These are phyloP conservation scores for Dryoscopus gambensis DNA, from an alignment of 2,113 vertebrate species.

Conservation along the genomic window DNA sequence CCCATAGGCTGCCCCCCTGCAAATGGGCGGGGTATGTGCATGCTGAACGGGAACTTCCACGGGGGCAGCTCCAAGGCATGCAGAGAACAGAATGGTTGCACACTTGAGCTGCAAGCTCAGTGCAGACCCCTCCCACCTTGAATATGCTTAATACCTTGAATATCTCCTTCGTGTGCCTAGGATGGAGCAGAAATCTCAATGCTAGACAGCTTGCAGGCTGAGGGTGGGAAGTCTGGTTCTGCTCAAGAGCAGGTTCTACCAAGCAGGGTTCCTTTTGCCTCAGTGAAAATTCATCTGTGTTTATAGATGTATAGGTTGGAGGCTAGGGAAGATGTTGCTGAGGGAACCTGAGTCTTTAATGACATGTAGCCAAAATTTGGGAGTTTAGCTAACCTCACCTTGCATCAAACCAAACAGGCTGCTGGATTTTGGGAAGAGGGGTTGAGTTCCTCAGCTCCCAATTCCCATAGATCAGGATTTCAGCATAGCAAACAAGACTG, in stretches of 20 bases:
- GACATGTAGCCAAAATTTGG: neutral
- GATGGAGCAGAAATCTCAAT: neutral
- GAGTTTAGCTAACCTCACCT: neutral
- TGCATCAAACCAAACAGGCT: neutral
- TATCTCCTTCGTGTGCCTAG: neutral
- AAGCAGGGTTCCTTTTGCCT: neutral
- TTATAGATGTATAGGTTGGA: neutral
- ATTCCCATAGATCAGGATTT: neutral
- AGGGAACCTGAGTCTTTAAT: neutral
- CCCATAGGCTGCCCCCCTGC: neutral
- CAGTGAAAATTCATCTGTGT: neutral
- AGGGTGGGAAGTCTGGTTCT: neutral
- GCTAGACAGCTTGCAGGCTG: neutral
- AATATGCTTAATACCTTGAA: neutral
- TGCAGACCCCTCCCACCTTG: neutral
- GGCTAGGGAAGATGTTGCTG: neutral
- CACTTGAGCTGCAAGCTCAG: neutral
- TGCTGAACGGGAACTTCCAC: neutral
- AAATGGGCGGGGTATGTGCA: neutral
- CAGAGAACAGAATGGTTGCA: neutral
- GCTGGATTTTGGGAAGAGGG: neutral
- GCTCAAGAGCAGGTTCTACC: neutral
- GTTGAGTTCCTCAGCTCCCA: neutral
- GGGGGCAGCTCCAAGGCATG: neutral
- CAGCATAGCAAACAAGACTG: neutral